Evolutionary conservation across 2,888 invertebrate genomes (phyloP).

Genomic region (Platypus cylindrus): DNA sequence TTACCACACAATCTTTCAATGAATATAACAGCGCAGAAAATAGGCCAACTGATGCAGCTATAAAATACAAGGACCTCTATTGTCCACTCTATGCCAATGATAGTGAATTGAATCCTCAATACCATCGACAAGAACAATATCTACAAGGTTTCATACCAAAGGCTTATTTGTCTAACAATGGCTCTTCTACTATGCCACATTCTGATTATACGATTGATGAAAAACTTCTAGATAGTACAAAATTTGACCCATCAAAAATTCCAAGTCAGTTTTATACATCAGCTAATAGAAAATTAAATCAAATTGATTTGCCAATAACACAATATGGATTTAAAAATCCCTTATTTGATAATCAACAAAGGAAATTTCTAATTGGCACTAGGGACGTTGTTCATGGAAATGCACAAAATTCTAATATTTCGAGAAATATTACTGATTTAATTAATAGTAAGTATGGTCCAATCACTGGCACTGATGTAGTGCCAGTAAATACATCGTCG

Average conservation of each 20-base stretch:
- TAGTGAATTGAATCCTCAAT: background rate
- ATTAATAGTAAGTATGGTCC: constrained; percentile 21
- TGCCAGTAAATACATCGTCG: too few relatives aligned
- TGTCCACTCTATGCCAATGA: constrained; percentile 14
- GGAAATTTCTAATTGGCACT: background rate
- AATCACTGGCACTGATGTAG: too few relatives aligned
- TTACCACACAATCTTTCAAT: too few relatives aligned
- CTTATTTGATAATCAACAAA: constrained; percentile 7
- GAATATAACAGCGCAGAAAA: too few relatives aligned
- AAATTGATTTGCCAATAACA: background rate
- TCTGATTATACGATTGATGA: constrained; percentile 13
- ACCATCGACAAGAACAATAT: constrained; percentile 2
- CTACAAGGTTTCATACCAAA: constrained; percentile 9
- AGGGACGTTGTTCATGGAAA: constrained; percentile 15
- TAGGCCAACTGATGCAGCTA: constrained; percentile 8
- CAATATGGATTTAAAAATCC: constrained; percentile 16
- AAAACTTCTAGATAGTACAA: constrained; percentile 15
- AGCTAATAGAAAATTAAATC: background rate
- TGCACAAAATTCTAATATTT: constrained; percentile 14
- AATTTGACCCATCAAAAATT: constrained; percentile 18
- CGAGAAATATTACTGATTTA: constrained; percentile 21
- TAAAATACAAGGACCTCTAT: constrained; percentile 15
- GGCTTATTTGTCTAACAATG: constrained; percentile 5
- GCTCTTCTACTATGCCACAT: constrained; percentile 1
- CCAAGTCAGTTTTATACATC: constrained; percentile 17